These are phyloP conservation scores for Reinhardtius hippoglossoides DNA, from an alignment of 2,113 vertebrate species.

Conservation along the genomic window DNA sequence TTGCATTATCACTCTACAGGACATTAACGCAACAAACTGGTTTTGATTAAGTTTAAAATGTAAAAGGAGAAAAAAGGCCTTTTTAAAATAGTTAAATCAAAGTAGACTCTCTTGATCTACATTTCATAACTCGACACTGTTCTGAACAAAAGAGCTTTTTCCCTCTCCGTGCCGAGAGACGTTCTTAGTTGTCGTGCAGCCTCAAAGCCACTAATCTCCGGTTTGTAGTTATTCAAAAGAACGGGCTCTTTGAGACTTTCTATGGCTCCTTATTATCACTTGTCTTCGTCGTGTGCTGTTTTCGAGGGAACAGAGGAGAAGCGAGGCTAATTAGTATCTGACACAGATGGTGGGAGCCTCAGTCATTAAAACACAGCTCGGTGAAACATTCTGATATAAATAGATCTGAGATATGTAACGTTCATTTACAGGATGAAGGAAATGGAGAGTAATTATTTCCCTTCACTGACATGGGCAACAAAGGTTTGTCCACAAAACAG, in stretches of 20 bases:
- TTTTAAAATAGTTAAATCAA: neutral
- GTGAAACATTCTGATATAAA: neutral
- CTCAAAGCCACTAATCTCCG: conserved; percentile 10
- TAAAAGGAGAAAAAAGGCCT: neutral
- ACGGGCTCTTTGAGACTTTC: neutral
- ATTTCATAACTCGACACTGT: conserved; percentile 36
- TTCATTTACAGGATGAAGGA: neutral
- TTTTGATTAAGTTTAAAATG: conserved; percentile 3
- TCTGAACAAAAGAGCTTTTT: conserved; percentile 19
- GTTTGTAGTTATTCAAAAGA: conserved; percentile 20
- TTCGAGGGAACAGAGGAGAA: neutral
- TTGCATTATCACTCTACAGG: neutral
- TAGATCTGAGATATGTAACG: conserved; percentile 1
- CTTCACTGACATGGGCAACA: neutral
- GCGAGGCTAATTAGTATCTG: conserved; percentile 25
- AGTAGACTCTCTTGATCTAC: neutral
- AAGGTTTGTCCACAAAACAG: neutral
- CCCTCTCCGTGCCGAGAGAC: neutral
- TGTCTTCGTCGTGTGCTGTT: neutral
- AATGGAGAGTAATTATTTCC: neutral
- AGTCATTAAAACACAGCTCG: conserved; percentile 17
- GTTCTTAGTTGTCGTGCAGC: conserved; percentile 14
- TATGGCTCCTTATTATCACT: neutral
- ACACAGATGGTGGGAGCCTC: conserved; percentile 45
- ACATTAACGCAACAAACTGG: neutral